Evolutionary conservation across 2,113 vertebrate genomes (phyloP).

Genomic region (Monopterus albus): DNA sequence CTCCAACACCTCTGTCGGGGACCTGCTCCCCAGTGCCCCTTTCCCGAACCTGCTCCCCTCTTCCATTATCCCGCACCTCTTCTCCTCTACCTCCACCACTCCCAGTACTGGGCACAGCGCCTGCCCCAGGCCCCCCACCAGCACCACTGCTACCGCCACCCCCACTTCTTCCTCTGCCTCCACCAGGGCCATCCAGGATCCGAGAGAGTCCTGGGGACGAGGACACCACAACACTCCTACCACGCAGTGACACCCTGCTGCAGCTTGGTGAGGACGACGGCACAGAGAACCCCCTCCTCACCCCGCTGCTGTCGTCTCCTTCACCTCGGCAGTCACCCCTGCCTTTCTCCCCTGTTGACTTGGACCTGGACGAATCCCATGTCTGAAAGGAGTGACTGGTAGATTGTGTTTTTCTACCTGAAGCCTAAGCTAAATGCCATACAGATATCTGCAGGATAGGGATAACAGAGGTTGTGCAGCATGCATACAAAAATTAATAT

Average conservation of each 20-base stretch:
- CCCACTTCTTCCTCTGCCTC: constrained; percentile 36
- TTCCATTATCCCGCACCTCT: constrained; percentile 74
- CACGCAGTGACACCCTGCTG: constrained; percentile 84
- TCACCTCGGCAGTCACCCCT: constrained; percentile 63
- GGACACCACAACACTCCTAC: constrained; percentile 89
- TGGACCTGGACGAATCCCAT: constrained; percentile 92
- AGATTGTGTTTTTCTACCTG: constrained; percentile 16
- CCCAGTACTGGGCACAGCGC: constrained; percentile 67
- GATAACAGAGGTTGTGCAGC: neutral
- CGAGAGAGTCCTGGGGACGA: constrained; percentile 89
- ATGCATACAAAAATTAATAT: no score
- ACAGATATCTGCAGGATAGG: neutral
- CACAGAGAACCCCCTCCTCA: constrained; percentile 92
- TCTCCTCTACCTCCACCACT: constrained; percentile 70
- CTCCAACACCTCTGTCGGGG: constrained; percentile 68
- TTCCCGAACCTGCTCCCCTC: constrained; percentile 75
- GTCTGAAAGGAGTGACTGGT: constrained; percentile 78
- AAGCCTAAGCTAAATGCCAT: constrained; percentile 1
- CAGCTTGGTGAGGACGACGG: constrained; percentile 87
- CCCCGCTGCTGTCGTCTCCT: constrained; percentile 76
- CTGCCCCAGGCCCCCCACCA: constrained; percentile 64
- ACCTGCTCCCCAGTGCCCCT: constrained; percentile 67
- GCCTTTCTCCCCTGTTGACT: constrained; percentile 83
- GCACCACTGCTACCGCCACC: constrained; percentile 55
- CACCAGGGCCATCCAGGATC: constrained; percentile 69